Evolutionary conservation across 2,797 vertebrate species (phyloP), one percentile per base, ranked within the genome.

Genomic region (Petrocephalus schoutedeni): DNA sequence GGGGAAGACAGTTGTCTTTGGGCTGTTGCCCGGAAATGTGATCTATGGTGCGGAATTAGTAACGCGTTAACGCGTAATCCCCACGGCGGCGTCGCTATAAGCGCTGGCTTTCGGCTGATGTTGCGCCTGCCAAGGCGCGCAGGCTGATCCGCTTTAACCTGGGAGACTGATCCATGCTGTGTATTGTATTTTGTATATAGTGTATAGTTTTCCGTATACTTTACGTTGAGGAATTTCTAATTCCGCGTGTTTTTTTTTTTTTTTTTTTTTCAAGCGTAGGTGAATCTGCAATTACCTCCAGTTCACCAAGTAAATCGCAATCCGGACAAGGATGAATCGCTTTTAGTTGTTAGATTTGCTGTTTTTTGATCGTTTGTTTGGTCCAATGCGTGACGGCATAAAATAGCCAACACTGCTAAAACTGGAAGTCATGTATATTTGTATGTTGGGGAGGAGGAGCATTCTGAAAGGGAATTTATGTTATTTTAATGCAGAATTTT

Each of bases 41-140:
- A 90, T 90, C 83, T 87, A 87, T 89, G 89, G 32, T 32, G 71
- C 41, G 90, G 19, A 88, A 91, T 90, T 85, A 83, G 74, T 88
- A 88, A 87, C 86, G 87, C 88, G 84, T 88, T 89, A 91, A 89
- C 89, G 83, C 87, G 57, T 83, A 45, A 86, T 82, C 83, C 83
- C 45, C 71, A 41, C 21, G 84, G 74, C 58, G 49, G 32, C 85
- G 85, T 71, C 67, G 28, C 57, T 71, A 61, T 80, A 89, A 88
- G 85, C 84, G 87, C 84, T 53, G 88, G 87, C 85, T 71, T 87
- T 71, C 67, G 88, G 71, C 54, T 80, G 82, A 86, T 86, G 64
- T 82, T 67, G 64, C 61, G 90, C 86, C 89, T 88, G n/a, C 84
- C 28, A 89, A 90, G 90, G 88, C 89, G 87, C 88, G 86, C 67